These are phyloP conservation scores for Lagorchestes hirsutus DNA, from an alignment of 2,797 vertebrate species.

Conservation along the genomic window DNA sequence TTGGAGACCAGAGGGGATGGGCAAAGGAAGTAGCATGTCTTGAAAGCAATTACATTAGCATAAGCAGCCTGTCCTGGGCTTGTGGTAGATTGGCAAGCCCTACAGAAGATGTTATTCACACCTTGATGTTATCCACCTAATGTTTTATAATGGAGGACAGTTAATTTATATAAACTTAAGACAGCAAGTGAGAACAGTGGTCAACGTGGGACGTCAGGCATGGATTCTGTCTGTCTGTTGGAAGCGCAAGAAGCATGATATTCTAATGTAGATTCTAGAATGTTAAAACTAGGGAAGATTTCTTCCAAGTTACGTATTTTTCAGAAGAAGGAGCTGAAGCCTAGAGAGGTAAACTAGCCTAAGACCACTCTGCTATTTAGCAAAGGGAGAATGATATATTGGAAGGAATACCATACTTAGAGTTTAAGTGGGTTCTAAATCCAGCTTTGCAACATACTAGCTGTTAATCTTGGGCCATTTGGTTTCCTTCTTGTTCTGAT, in stretches of 20 bases:
- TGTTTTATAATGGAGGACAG: constrained; percentile 54
- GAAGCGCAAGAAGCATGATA: constrained; percentile 53
- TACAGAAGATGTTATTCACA: not conserved
- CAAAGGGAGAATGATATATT: not conserved
- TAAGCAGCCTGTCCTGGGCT: not conserved
- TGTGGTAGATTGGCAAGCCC: not conserved
- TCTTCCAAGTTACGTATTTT: not conserved
- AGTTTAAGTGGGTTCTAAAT: not conserved
- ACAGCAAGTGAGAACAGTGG: constrained; percentile 48
- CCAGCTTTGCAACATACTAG: not conserved
- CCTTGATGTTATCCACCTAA: not conserved
- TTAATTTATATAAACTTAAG: constrained; percentile 62
- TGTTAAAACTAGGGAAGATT: constrained; percentile 17
- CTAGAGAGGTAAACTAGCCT: not conserved
- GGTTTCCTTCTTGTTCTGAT: not conserved
- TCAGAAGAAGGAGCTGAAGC: not conserved
- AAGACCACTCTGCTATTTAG: not conserved
- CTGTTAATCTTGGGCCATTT: not conserved
- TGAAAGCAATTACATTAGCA: not conserved
- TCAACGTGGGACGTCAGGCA: constrained; percentile 64
- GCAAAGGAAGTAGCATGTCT: not conserved
- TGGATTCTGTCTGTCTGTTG: constrained; percentile 54
- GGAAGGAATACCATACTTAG: not conserved
- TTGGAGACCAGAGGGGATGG: not conserved
- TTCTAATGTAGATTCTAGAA: constrained; percentile 48